These are phyloP conservation scores for Bradypodion pumilum DNA, from an alignment of 2,797 vertebrate species.

Conservation along the genomic window DNA sequence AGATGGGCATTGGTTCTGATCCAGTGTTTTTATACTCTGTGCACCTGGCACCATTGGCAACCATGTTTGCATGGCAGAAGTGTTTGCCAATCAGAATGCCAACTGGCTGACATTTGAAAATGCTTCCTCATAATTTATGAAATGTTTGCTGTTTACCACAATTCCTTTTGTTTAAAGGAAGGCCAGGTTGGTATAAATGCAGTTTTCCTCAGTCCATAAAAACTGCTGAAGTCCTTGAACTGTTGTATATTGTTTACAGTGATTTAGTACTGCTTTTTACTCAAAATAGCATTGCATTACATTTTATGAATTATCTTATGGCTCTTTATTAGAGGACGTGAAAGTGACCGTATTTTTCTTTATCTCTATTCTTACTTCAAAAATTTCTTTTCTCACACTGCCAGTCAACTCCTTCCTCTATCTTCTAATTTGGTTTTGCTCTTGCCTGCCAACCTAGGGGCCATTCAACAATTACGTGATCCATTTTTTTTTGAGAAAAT, in stretches of 20 bases:
- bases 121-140: not conserved
- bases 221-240: constrained; percentile 3
- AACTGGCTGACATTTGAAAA: not conserved
- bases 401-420: too few species aligned
- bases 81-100: too few species aligned
- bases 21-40: not conserved
- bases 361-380: not conserved
- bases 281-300: not conserved
- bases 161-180: not conserved
- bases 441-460: too few species aligned
- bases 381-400: not conserved
- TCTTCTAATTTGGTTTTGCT: too few species aligned
- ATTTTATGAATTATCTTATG: constrained; percentile 29
- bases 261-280: not conserved
- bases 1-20: not conserved
- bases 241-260: constrained; percentile 7
- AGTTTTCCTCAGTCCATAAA: not conserved
- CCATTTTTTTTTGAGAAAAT: too few species aligned
- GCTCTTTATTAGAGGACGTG: not conserved
- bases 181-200: not conserved
- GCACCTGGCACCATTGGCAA: not conserved
- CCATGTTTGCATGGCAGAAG: not conserved
- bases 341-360: constrained; percentile 9
- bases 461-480: too few species aligned
- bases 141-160: not conserved